phyloP scores from a whole-genome alignment of 23 tunicate genomes.

The Trididemnum miniatum region DNA sequence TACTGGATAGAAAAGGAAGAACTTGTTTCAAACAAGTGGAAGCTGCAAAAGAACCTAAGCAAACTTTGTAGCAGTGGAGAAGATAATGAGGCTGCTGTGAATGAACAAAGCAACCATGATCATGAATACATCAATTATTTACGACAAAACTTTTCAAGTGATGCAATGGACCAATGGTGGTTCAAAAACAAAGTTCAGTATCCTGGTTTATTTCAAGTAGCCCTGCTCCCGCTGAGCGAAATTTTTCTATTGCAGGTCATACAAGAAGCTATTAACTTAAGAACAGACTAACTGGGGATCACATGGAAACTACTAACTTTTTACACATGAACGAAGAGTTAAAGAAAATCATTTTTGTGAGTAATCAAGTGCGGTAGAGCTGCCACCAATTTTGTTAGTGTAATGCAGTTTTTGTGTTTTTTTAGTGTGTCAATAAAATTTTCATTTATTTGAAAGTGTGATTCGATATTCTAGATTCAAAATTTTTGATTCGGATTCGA shows the following conservation, averaged over 20 bases:
- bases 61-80: background rate
- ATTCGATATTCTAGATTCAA: constrained; percentile 7
- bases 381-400: background rate
- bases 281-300: constrained; percentile 2
- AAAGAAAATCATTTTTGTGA: background rate
- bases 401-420: background rate
- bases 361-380: background rate
- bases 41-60: background rate
- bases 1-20: too few relatives aligned
- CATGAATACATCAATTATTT: background rate
- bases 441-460: background rate
- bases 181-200: background rate
- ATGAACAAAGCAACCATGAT: background rate
- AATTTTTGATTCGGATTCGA: constrained; percentile 13
- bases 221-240: background rate
- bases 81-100: background rate
- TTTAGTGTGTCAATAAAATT: background rate
- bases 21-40: too few relatives aligned
- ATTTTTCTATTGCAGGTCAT: background rate
- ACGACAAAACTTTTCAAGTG: background rate
- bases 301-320: constrained; percentile 3
- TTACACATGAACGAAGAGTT: background rate
- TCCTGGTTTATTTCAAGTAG: background rate
- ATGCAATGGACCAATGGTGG: background rate
- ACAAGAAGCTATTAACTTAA: background rate